Evolutionary conservation across 2,113 vertebrate genomes (phyloP), one percentile per base, ranked within the genome.

Genomic region (Brienomyrus longianalis): DNA sequence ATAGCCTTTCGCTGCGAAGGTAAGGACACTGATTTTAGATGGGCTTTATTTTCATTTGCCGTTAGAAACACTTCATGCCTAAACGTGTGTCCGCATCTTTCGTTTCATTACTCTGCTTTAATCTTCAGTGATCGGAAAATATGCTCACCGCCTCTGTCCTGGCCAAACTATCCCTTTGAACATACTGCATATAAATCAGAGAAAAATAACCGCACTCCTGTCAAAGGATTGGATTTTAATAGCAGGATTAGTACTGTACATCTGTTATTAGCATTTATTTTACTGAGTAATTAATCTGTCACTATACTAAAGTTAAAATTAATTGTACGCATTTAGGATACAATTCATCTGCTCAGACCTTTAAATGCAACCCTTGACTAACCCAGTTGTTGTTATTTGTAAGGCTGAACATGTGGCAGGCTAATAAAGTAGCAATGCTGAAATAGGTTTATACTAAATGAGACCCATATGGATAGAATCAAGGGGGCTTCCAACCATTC

Each of bases 391-490:
- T 56, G 17, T 89, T 56, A 23, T 89, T 84, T 45, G 77, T 56
- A 80, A 35, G 52, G 77, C 50, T 59, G 31, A 54, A 59, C 50
- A 84, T 43, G 47, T 89, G 74, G 51, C 43, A 48, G 21, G 47
- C 66, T 52, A 70, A 21, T 88, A n/a, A 56, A 89, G 59, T 31
- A 39, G 86, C n/a, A 59, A 83, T 11, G 7, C 15, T 66, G 4
- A 87, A 54, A 91, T 88, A 89, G 84, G 45, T 56, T 90, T 21
- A 88, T 70, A 89, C 1, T 88, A 89, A 91, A 56, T 15, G 62
- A 77, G 50, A 87, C 59, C 92, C 93, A 93, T 93, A 94, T 93
- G 93, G 93, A 89, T 11, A 83, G 50, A 89, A 83, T 89, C 77
- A 83, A 87, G 56, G 17, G 31, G 39, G 66, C 91, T 91, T 92